These are phyloP conservation scores for Plebejus argus DNA, from an alignment of 2,888 invertebrate genomes.

Conservation along the genomic window DNA sequence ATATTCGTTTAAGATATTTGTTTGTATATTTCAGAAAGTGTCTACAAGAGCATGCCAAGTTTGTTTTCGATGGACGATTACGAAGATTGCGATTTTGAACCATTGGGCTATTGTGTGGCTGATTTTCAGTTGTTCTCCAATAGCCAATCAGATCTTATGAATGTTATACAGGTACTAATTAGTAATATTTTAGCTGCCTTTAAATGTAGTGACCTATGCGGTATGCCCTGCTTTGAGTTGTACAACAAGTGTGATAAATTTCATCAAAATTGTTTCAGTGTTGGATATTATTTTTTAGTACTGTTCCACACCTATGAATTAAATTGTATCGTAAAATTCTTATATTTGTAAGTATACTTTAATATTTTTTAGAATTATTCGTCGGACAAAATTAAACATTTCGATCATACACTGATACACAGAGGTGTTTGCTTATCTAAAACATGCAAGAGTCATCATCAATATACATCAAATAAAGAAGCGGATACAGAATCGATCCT, in stretches of 20 bases:
- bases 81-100: constrained; percentile 53
- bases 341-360: constrained; percentile 30
- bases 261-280: too few species aligned
- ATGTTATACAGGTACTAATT: constrained; percentile 56
- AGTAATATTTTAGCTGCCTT: not conserved
- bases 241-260: too few species aligned
- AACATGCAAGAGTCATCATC: constrained; percentile 51
- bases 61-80: constrained; percentile 64
- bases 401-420: constrained; percentile 67
- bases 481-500: constrained; percentile 52
- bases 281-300: too few species aligned
- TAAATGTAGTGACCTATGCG: not conserved
- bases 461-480: constrained; percentile 44
- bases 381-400: constrained; percentile 61
- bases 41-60: constrained; percentile 63
- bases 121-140: constrained; percentile 54
- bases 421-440: constrained; percentile 63
- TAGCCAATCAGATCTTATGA: constrained; percentile 53
- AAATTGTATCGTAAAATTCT: not conserved
- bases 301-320: too few species aligned
- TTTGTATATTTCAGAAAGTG: constrained; percentile 53
- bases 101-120: constrained; percentile 61
- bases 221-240: too few species aligned
- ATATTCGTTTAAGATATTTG: too few species aligned
- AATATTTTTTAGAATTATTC: constrained; percentile 60